Evolutionary conservation across 2,888 invertebrate species (phyloP), one percentile per base, ranked within the genome.

Genomic region (Philaethria dido): DNA sequence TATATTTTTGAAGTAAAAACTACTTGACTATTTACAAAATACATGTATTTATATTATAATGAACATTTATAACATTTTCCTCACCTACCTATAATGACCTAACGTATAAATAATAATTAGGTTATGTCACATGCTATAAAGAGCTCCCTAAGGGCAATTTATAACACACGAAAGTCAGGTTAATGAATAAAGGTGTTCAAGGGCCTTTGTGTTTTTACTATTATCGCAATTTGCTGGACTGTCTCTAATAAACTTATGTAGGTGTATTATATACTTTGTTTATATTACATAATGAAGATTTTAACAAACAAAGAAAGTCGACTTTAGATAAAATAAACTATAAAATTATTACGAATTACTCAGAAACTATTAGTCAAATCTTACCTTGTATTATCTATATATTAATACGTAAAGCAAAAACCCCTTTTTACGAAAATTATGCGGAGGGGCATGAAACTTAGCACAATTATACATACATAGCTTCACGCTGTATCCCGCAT

Each of bases 111-210:
- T 65, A 68, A 65, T 57, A 65, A 65, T 65, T 60, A 57, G 45
- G 66, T 66, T 62, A 66, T 66, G 69, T 59, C 45, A 66, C 62
- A 61, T 50, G 36, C 45, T 69, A 62, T 59, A 65, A 64, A 62
- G 62, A 65, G 29, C 44, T 66, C 69, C 66, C 39, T 29, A 16
- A 59, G 62, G 69, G 52, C 57, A 57, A 66, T 66, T 62, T 62
- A 69, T 62, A 52, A 66, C 66, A 63, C 66, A 66, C 33, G 63
- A 63, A 69, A 63, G 63, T 69, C 42, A 69, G 54, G 62, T 63
- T 66, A 66, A 66, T 66, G 33, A 66, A 66, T 63, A 66, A 69
- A 55, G 60, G 66, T 50, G 36, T 62, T 66, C 36, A 25, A 48
- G 39, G 25, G 18, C 18, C 45, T 59, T 50, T 59, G 39, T 64